Conservation (phyloP, 2,888 invertebrate genomes). For the Tinea pellionella region DNA sequence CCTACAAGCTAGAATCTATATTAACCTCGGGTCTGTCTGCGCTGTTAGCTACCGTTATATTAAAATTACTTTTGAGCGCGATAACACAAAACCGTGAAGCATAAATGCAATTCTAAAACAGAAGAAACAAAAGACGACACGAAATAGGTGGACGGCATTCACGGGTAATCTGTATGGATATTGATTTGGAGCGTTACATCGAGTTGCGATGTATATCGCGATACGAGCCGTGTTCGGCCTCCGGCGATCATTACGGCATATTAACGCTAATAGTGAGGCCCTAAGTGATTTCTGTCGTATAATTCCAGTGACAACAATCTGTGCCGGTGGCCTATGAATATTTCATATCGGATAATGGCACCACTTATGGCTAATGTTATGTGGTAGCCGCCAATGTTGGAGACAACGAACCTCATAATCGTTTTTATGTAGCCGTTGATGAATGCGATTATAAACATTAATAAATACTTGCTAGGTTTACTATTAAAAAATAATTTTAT, state of each 20-base stretch:
- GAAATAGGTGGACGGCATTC: background rate
- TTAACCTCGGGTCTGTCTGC: background rate
- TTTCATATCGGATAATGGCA: constrained; percentile 49
- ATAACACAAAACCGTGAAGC: background rate
- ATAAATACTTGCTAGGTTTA: background rate
- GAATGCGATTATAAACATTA: background rate
- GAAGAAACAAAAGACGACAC: background rate
- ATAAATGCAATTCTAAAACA: background rate
- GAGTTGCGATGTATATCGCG: background rate
- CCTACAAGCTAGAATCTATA: background rate
- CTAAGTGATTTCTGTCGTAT: constrained; percentile 52
- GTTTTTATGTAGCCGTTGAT: constrained; percentile 7
- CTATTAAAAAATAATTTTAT: background rate
- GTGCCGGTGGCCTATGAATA: constrained; percentile 55
- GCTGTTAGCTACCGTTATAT: background rate
- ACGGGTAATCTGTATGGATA: background rate
- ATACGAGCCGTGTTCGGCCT: constrained; percentile 23
- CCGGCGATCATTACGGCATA: constrained; percentile 61
- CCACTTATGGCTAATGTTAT: constrained; percentile 41
- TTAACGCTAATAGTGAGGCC: constrained; percentile 44
- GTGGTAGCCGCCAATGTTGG: constrained; percentile 23
- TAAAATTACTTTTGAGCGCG: background rate
- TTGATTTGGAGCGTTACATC: background rate
- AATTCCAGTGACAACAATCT: constrained; percentile 57
- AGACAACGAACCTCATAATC: constrained; percentile 10